phyloP scores from a whole-genome alignment of 2,888 invertebrate genomes.

The Epirrita christyi region DNA sequence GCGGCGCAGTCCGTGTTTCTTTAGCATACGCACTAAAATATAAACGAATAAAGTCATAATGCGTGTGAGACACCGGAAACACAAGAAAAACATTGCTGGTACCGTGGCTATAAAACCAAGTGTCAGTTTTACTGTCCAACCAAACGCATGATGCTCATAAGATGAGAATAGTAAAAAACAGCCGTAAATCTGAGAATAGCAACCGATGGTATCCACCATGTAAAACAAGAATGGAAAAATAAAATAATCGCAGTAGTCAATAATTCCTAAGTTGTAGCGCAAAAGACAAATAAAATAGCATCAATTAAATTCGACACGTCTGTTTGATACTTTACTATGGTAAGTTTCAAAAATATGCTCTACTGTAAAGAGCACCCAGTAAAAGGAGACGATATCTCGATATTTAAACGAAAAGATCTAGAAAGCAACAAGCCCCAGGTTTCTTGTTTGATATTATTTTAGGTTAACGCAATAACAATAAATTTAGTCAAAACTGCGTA shows the following conservation, averaged over 20 bases:
- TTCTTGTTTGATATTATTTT: constrained; percentile 27
- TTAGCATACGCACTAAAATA: neutral
- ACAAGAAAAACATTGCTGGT: constrained; percentile 67
- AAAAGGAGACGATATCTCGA: constrained; percentile 25
- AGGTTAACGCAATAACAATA: constrained; percentile 44
- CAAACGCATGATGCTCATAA: constrained; percentile 62
- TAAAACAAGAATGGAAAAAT: constrained; percentile 45
- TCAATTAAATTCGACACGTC: neutral
- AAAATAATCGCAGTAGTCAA: constrained; percentile 8
- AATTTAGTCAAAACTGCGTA: constrained; percentile 41
- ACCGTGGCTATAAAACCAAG: constrained; percentile 56
- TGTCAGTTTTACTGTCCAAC: constrained; percentile 73
- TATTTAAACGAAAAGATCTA: constrained; percentile 34
- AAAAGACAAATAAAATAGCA: neutral
- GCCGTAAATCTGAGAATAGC: constrained; percentile 76
- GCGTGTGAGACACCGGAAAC: constrained; percentile 69
- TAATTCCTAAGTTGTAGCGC: neutral
- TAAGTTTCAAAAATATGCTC: constrained; percentile 1
- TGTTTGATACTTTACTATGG: neutral
- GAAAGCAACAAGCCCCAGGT: constrained; percentile 24
- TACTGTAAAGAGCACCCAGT: constrained; percentile 25
- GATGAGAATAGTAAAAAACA: constrained; percentile 63
- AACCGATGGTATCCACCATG: constrained; percentile 57
- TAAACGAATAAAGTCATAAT: constrained; percentile 28
- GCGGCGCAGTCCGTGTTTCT: no score